Evolutionary conservation across 2,797 vertebrate genomes (phyloP).

Genomic region (Masticophis lateralis): DNA sequence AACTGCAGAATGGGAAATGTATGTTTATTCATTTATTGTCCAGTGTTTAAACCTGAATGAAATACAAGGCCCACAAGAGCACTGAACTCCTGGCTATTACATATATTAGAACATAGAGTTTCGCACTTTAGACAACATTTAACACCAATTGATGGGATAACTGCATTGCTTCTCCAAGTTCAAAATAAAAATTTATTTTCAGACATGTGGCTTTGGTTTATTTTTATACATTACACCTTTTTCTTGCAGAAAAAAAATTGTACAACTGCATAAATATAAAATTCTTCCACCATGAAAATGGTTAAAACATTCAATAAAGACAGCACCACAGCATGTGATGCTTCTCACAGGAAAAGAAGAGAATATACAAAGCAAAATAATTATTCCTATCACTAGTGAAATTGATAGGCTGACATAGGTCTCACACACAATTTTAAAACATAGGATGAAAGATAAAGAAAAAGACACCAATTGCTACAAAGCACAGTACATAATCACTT

Average conservation of each 20-base stretch:
- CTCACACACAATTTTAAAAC: slow-evolving; percentile 79
- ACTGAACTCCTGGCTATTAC: slow-evolving; percentile 87
- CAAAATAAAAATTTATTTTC: slow-evolving; percentile 89
- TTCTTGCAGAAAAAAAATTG: slow-evolving; percentile 93
- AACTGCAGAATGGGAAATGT: slow-evolving; percentile 62
- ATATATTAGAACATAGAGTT: slow-evolving; percentile 90
- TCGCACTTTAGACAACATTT: slow-evolving; percentile 89
- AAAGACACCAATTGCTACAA: slow-evolving; percentile 76
- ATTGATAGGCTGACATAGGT: slow-evolving; percentile 75
- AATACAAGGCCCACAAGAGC: slow-evolving; percentile 90
- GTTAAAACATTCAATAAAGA: slow-evolving; percentile 99
- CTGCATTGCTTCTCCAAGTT: slow-evolving; percentile 89
- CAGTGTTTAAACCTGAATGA: slow-evolving; percentile 93
- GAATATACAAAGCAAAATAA: slow-evolving; percentile 82
- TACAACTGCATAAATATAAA: slow-evolving; percentile 99
- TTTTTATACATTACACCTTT: slow-evolving; percentile 94
- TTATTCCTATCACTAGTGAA: slow-evolving; percentile 76
- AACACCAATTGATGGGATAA: slow-evolving; percentile 89
- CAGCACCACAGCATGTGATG: slow-evolving; percentile 89
- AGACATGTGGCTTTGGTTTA: slow-evolving; percentile 99
- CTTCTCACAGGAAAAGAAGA: slow-evolving; percentile 80
- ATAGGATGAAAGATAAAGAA: slow-evolving; percentile 73
- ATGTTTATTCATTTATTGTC: slow-evolving; percentile 92
- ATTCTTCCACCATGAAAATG: slow-evolving; percentile 99
- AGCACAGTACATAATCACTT: slow-evolving; percentile 77